These are phyloP conservation scores for Amblyteles armatorius DNA, from an alignment of 2,888 invertebrate genomes.

Conservation along the genomic window DNA sequence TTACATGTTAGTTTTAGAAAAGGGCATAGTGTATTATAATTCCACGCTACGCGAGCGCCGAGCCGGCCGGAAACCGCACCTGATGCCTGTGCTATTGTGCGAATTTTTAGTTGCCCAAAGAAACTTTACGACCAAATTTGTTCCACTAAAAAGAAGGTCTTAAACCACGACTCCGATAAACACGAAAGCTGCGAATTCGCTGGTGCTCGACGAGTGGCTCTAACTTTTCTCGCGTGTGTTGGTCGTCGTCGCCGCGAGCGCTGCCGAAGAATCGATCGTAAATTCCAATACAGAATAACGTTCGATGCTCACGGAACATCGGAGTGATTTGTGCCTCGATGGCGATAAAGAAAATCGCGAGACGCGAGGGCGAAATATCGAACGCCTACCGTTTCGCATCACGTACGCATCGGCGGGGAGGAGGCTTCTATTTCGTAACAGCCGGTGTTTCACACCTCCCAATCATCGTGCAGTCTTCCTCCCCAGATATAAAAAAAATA, in stretches of 20 bases:
- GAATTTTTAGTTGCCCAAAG: conserved; percentile 29
- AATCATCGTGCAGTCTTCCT: conserved; percentile 70
- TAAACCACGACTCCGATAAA: conserved; percentile 12
- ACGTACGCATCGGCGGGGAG: conserved; percentile 27
- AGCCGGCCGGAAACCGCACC: conserved; percentile 61
- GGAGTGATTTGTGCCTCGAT: conserved; percentile 68
- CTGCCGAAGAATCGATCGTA: conserved; percentile 21
- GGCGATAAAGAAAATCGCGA: conserved; percentile 71
- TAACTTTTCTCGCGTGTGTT: not conserved
- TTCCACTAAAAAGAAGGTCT: not conserved
- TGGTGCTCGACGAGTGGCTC: not conserved
- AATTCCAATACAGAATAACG: conserved; percentile 17
- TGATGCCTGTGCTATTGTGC: conserved; percentile 51
- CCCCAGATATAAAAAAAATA: conserved; percentile 34
- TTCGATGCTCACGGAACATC: conserved; percentile 27
- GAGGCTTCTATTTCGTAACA: conserved; percentile 52
- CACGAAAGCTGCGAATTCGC: not conserved
- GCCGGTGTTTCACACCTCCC: conserved; percentile 78
- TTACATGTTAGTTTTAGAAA: conserved; percentile 85
- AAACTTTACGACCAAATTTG: conserved; percentile 41
- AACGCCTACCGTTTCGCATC: conserved; percentile 66
- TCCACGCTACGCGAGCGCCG: conserved; percentile 73
- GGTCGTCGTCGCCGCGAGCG: not conserved
- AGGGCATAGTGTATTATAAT: conserved; percentile 79
- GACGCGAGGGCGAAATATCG: conserved; percentile 45